phyloP scores from a whole-genome alignment of 2,888 invertebrate genomes.

The Nemotelus pantherinus region DNA sequence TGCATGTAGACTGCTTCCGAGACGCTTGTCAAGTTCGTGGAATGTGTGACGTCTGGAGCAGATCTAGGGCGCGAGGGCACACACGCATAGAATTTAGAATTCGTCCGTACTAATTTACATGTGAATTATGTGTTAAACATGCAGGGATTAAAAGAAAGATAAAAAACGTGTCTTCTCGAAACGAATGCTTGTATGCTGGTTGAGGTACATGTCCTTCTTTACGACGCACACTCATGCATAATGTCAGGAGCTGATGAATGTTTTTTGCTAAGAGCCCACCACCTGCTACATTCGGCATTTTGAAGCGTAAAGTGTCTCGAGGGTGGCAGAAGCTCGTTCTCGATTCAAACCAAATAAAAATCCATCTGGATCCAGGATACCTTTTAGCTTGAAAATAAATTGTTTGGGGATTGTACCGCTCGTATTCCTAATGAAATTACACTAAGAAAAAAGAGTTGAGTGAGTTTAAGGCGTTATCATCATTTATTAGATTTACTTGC shows the following conservation, averaged over 20 bases:
- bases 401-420: constrained; percentile 2
- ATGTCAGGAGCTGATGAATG: no score
- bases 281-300: no score
- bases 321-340: no score
- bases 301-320: no score
- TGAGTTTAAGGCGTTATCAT: constrained; percentile 23
- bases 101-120: constrained; percentile 29
- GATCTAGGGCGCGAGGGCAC: not conserved
- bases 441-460: constrained; percentile 17
- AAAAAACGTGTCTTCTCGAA: not conserved
- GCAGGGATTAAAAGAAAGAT: constrained; percentile 20
- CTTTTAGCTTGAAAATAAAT: not conserved
- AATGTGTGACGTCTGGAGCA: not conserved
- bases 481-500: constrained; percentile 24
- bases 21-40: not conserved
- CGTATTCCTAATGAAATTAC: constrained; percentile 20
- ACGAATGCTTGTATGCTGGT: not conserved
- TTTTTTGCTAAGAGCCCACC: no score
- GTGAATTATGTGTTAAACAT: constrained; percentile 36
- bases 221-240: no score
- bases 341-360: not conserved
- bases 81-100: constrained; percentile 33
- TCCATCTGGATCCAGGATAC: constrained; percentile 19
- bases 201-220: not conserved
- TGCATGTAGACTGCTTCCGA: not conserved